Conservation (phyloP, 2,888 invertebrate genomes). For the Zygogramma bicolorata region DNA sequence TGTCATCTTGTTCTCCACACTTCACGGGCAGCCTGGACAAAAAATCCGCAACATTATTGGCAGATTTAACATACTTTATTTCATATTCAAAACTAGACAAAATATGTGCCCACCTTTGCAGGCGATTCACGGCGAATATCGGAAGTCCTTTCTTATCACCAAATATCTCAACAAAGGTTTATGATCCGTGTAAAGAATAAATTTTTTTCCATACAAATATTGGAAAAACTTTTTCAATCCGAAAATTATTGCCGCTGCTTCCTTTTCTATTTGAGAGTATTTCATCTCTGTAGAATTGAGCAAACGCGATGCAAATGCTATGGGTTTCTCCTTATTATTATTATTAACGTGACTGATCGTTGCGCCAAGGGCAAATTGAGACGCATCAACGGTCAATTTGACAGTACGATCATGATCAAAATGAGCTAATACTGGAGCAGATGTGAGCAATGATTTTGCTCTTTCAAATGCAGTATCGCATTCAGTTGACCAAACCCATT, state of each 20-base stretch:
- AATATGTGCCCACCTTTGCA: neutral
- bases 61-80: neutral
- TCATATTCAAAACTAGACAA: neutral
- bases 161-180: neutral
- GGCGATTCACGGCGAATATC: neutral
- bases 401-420: neutral
- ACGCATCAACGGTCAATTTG: neutral
- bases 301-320: neutral
- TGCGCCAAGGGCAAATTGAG: neutral
- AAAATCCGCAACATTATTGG: neutral
- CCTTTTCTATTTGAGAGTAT: neutral
- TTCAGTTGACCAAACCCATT: too few species aligned
- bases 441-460: constrained; percentile 4
- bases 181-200: neutral
- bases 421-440: neutral
- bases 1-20: neutral
- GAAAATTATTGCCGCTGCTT: neutral
- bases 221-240: neutral
- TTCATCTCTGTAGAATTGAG: neutral
- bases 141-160: neutral
- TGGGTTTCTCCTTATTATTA: neutral
- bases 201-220: neutral
- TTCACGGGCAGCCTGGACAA: neutral
- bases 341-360: neutral
- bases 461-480: neutral